Percentiles rank a stretch among this genome's conserved stretches.
Conservation (phyloP, 2,888 invertebrate genomes). For the Xylophagus ater region DNA sequence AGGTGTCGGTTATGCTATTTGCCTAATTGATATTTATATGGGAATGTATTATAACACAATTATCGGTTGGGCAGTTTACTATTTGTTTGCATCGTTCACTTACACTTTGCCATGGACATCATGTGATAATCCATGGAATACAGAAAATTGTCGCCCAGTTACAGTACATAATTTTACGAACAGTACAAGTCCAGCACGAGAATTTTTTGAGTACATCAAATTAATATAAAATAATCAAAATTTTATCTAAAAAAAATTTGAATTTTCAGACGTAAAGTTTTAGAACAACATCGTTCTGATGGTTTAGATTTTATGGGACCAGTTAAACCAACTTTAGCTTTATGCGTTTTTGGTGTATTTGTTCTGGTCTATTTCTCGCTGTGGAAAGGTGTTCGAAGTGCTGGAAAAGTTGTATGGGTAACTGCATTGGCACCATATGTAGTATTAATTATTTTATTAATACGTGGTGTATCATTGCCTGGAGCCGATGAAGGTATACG, state of each 20-base stretch:
- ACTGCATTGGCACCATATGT: slow-evolving; percentile 89
- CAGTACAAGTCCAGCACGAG: slow-evolving; percentile 69
- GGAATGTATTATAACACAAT: slow-evolving; percentile 97
- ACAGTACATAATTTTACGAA: slow-evolving; percentile 46
- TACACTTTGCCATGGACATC: slow-evolving; percentile 76
- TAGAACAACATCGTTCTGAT: slow-evolving; percentile 70
- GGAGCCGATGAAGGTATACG: slow-evolving; percentile 76
- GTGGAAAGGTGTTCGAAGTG: slow-evolving; percentile 89
- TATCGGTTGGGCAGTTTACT: slow-evolving; percentile 92
- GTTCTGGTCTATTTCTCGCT: slow-evolving; percentile 89
- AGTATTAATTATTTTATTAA: slow-evolving; percentile 73
- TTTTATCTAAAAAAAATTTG: neutral
- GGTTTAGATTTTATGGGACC: slow-evolving; percentile 82
- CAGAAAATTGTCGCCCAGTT: slow-evolving; percentile 58
- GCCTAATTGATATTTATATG: slow-evolving; percentile 89
- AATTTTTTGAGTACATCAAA: slow-evolving; percentile 68
- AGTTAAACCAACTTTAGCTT: slow-evolving; percentile 77
- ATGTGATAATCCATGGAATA: slow-evolving; percentile 82
- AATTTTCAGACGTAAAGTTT: slow-evolving; percentile 60
- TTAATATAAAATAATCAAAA: neutral
- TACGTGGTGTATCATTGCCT: slow-evolving; percentile 73
- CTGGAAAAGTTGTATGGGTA: slow-evolving; percentile 95
- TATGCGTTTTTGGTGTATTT: slow-evolving; percentile 85
- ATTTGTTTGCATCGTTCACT: slow-evolving; percentile 72
- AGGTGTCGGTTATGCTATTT: slow-evolving; percentile 95